phyloP scores from a whole-genome alignment of 2,888 invertebrate species.

The Ochropleura plecta region DNA sequence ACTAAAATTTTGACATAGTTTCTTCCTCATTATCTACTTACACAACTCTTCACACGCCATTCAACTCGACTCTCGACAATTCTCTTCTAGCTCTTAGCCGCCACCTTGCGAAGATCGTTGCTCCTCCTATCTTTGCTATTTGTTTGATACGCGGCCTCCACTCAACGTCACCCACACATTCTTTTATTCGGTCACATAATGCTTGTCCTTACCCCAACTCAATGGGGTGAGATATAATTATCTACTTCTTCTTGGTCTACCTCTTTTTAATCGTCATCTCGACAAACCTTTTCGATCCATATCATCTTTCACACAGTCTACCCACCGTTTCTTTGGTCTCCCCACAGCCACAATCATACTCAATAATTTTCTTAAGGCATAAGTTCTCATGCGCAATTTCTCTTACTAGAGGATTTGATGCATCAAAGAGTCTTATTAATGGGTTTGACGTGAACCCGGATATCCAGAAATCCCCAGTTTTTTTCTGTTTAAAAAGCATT shows the following conservation, averaged over 20 bases:
- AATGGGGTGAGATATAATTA: neutral
- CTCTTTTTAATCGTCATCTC: no score
- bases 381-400: neutral
- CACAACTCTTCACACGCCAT: neutral
- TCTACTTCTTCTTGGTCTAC: neutral
- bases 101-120: neutral
- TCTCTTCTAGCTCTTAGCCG: no score
- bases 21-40: neutral
- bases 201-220: neutral
- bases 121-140: no score
- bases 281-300: neutral
- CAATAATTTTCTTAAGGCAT: neutral
- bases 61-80: neutral
- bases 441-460: no score
- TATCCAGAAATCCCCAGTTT: no score
- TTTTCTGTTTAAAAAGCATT: neutral
- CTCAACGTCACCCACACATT: neutral
- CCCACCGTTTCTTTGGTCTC: neutral
- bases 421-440: neutral
- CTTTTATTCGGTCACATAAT: no score
- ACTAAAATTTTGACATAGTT: neutral
- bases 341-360: neutral
- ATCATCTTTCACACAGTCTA: neutral
- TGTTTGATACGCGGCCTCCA: neutral
- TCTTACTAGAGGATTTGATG: neutral